These are phyloP conservation scores for Corythaeola cristata DNA, from an alignment of 2,113 vertebrate genomes.

Conservation along the genomic window DNA sequence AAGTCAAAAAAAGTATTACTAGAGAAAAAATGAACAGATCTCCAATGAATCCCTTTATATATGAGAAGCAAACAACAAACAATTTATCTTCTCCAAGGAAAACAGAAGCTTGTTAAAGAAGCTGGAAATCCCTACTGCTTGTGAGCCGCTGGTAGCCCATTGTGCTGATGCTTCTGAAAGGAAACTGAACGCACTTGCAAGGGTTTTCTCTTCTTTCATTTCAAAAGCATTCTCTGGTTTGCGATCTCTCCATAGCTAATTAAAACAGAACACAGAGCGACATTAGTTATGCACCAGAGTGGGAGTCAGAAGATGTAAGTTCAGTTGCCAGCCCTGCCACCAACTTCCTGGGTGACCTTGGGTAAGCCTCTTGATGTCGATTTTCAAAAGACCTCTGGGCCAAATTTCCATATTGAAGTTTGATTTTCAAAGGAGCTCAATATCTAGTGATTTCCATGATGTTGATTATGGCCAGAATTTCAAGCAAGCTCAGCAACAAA, in stretches of 20 bases:
- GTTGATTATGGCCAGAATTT: slow-evolving; percentile 51
- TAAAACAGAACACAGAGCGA: slow-evolving; percentile 10
- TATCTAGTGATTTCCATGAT: slow-evolving; percentile 61
- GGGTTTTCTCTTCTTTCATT: slow-evolving; percentile 17
- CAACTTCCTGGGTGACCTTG: slow-evolving; percentile 63
- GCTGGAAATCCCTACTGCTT: not conserved
- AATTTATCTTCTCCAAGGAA: not conserved
- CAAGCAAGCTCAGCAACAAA: slow-evolving; percentile 36
- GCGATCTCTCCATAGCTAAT: slow-evolving; percentile 40
- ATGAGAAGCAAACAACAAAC: not conserved
- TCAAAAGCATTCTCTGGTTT: slow-evolving; percentile 31
- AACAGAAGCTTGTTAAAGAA: not conserved
- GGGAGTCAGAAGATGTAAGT: slow-evolving; percentile 45
- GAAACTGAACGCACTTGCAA: not conserved
- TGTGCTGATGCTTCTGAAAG: slow-evolving; percentile 14
- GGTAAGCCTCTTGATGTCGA: slow-evolving; percentile 63
- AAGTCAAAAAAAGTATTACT: not conserved
- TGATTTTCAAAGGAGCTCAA: slow-evolving; percentile 63
- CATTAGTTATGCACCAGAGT: slow-evolving; percentile 62
- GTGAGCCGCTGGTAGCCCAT: not conserved
- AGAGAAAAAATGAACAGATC: slow-evolving; percentile 9
- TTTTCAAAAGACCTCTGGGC: slow-evolving; percentile 63
- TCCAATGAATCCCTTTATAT: not conserved
- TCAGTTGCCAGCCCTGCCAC: slow-evolving; percentile 53
- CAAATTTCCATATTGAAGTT: slow-evolving; percentile 58